phyloP scores from a whole-genome alignment of 2,888 invertebrate species.

The Cataglyphis albicans region DNA sequence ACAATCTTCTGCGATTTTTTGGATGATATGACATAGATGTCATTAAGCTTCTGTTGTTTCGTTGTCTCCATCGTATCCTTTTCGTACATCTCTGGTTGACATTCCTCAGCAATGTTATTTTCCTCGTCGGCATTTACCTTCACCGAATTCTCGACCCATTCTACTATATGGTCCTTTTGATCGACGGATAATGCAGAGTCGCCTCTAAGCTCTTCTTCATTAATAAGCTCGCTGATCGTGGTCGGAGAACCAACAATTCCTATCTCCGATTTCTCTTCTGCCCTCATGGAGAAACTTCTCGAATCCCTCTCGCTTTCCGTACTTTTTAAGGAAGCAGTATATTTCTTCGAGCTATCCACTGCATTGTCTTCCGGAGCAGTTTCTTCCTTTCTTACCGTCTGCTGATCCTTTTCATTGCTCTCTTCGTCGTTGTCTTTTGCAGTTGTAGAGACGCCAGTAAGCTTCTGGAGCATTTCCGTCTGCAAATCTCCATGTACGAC shows the following conservation, averaged over 20 bases:
- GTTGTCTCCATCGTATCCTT: conserved; percentile 61
- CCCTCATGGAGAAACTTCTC: conserved; percentile 29
- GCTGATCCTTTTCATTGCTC: neutral
- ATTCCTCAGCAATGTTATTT: conserved; percentile 46
- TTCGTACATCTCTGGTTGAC: conserved; percentile 52
- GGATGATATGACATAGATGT: conserved; percentile 64
- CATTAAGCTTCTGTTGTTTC: conserved; percentile 63
- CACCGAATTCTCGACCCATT: conserved; percentile 86
- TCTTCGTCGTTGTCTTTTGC: conserved; percentile 9
- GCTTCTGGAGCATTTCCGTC: conserved; percentile 11
- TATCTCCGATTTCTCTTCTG: conserved; percentile 73
- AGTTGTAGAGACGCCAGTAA: neutral
- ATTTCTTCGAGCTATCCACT: neutral
- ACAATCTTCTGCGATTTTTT: conserved; percentile 83
- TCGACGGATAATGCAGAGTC: conserved; percentile 80
- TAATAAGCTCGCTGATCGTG: conserved; percentile 79
- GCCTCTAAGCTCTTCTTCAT: conserved; percentile 79
- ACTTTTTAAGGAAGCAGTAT: neutral
- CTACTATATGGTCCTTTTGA: conserved; percentile 83
- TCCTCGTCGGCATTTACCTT: conserved; percentile 75
- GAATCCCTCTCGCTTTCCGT: neutral
- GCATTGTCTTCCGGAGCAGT: neutral
- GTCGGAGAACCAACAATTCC: conserved; percentile 83
- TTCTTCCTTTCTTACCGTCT: conserved; percentile 33
- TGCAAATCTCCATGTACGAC: conserved; percentile 63